Conservation (phyloP, 2,113 vertebrate species). For the Rhineura floridana region DNA sequence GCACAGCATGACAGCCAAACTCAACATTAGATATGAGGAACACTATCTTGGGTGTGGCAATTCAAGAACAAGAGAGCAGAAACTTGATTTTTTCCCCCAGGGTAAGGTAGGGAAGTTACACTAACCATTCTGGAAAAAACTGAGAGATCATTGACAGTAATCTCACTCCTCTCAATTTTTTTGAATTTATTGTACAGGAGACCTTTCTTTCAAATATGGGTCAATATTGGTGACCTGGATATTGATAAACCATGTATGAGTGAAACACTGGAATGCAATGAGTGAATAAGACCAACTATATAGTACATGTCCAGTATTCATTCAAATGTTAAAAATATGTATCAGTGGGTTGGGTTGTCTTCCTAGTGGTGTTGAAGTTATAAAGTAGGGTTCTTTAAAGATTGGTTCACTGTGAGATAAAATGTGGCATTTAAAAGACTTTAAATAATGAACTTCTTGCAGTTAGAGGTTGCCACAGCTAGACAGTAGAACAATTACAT, state of each 20-base stretch:
- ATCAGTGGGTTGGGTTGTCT: conserved; percentile 33
- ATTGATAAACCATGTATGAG: background rate
- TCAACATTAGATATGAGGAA: background rate
- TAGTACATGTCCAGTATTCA: conserved; percentile 31
- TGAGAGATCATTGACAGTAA: background rate
- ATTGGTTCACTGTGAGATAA: conserved; percentile 61
- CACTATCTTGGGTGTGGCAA: background rate
- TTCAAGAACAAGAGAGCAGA: background rate
- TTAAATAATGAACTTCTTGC: conserved; percentile 67
- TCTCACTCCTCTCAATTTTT: background rate
- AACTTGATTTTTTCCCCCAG: background rate
- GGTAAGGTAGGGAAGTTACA: background rate
- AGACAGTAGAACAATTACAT: conserved; percentile 66
- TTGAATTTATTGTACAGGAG: background rate
- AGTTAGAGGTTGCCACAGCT: conserved; percentile 62
- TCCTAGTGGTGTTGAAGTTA: conserved; percentile 45
- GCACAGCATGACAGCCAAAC: background rate
- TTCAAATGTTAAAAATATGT: conserved; percentile 38
- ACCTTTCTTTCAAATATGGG: background rate
- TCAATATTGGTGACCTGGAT: background rate
- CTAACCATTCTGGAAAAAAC: background rate
- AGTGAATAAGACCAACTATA: conserved; percentile 3
- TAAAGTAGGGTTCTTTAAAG: conserved; percentile 59
- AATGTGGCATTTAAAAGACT: conserved; percentile 65
- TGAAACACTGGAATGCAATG: background rate